Base-by-base conservation (phyloP, 2,888 invertebrate genomes). In the Rhagonycha fulva region DNA sequence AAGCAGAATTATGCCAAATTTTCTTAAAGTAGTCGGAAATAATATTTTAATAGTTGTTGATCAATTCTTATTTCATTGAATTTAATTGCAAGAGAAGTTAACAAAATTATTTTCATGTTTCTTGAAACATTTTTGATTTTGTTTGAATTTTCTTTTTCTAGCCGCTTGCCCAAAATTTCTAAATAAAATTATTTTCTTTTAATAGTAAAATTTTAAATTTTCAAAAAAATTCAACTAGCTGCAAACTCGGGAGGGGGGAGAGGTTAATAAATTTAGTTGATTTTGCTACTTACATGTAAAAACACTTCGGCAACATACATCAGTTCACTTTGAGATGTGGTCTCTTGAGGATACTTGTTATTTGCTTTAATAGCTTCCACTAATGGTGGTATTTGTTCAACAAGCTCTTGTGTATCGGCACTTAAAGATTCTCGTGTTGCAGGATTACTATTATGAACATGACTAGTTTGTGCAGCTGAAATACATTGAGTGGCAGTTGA, bases 401-500 rank as follows among this genome's bases (percentile, higher is more conserved):
- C 92, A 60, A 96, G 92, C 11, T 90, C 89, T 72, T 91, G 91
- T 84, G 96, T 96, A 83, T 96, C 95, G 71, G 92, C 90, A 74
- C 93, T 87, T 1, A 97, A 88, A 19, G 94, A 93, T 84, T 95
- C 94, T 88, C 96, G 91, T 26, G 92, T 90, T 3, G 88, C 86
- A 10, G 87, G 89, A 84, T 95, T 95, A 70, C 91, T 90, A 86
- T 94, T 96, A 87, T 95, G 92, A 24, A 92, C 91, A 2, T 92
- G 91, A 0, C 95, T 96, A 81, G 94, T 94, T 81, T 96, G 95
- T 0, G 97, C 94, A 0, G 98, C 95, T 0, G 96, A 94, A 80
- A 98, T 94, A 82, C 97, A 94, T 86, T 98, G 98, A 0, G 96
- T 97, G 0, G 97, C 96, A 73, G 95, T 94, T 0, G 96, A 93